Percentiles rank a stretch among this genome's conserved stretches.
phyloP scores from a whole-genome alignment of 2,888 invertebrate genomes.

The Abrostola triplasia region DNA sequence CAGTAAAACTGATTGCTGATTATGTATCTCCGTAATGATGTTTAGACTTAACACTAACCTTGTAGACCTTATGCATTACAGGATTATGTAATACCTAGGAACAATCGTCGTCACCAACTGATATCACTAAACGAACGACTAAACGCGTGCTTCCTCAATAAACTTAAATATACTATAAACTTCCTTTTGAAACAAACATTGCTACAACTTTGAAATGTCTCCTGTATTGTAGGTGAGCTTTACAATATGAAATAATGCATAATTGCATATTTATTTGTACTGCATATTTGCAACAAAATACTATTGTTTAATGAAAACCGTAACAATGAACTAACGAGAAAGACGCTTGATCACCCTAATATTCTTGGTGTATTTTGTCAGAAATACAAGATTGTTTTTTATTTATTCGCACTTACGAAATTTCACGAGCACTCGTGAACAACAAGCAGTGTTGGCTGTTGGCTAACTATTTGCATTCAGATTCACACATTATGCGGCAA shows the following conservation, averaged over 20 bases:
- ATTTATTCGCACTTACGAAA: constrained; percentile 34
- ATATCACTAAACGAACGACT: constrained; percentile 10
- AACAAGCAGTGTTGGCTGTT: constrained; percentile 21
- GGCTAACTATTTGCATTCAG: constrained; percentile 33
- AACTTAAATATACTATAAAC: neutral
- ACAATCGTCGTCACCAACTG: constrained; percentile 11
- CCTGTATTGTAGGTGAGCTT: too few species aligned
- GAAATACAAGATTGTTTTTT: constrained; percentile 20
- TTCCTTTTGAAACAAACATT: too few species aligned
- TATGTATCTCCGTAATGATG: constrained; percentile 24
- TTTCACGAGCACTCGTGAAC: constrained; percentile 40
- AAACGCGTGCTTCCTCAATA: neutral
- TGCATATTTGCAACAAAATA: too few species aligned
- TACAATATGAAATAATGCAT: too few species aligned
- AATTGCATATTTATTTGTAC: too few species aligned
- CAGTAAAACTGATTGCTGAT: constrained; percentile 15
- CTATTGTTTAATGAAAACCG: too few species aligned
- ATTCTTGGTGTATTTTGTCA: constrained; percentile 27
- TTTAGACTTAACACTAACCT: constrained; percentile 33
- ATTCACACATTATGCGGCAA: constrained; percentile 24
- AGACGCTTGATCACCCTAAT: too few species aligned
- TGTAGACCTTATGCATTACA: constrained; percentile 18
- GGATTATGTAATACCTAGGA: constrained; percentile 37
- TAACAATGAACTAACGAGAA: too few species aligned
- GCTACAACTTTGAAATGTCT: too few species aligned